Evolutionary conservation across 2,888 invertebrate genomes (phyloP).

Genomic region (Brachyptera putata): DNA sequence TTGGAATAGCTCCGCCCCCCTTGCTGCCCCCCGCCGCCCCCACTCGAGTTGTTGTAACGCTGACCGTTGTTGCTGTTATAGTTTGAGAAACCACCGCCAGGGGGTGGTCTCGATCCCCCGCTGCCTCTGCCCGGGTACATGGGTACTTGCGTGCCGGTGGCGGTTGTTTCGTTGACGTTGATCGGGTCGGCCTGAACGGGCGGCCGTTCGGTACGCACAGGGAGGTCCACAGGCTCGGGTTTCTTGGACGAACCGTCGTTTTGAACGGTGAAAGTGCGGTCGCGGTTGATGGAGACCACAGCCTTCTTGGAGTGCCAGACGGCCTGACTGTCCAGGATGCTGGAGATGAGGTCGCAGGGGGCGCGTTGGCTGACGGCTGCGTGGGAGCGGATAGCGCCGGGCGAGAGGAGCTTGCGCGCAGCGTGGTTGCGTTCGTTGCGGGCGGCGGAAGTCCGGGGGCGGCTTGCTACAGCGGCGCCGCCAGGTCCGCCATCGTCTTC

Average conservation of each 20-base stretch:
- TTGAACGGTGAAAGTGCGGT: conserved; percentile 59
- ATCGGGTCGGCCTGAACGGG: conserved; percentile 12
- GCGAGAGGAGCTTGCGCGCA: conserved; percentile 4
- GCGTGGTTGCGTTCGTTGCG: conserved; percentile 1
- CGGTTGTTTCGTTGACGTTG: conserved; percentile 23
- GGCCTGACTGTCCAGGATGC: conserved; percentile 66
- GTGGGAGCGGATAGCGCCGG: background rate
- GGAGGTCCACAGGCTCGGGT: background rate
- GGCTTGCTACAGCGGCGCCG: background rate
- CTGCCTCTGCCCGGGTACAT: conserved; percentile 50
- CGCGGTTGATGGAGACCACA: conserved; percentile 54
- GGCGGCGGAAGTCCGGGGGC: background rate
- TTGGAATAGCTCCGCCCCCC: conserved; percentile 6
- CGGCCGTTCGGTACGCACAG: background rate
- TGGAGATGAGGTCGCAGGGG: conserved; percentile 57
- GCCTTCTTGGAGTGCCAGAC: conserved; percentile 63
- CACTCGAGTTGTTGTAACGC: conserved; percentile 40
- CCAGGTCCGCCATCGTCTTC: conserved; percentile 39
- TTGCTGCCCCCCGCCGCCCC: conserved; percentile 10
- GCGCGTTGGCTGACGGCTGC: background rate
- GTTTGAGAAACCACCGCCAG: conserved; percentile 23
- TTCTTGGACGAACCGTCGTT: conserved; percentile 35
- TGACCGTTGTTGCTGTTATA: conserved; percentile 38
- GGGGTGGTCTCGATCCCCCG: conserved; percentile 13
- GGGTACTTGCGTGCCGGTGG: background rate